Evolutionary conservation across 2,113 vertebrate species (phyloP), one percentile per base, ranked within the genome.

Genomic region (Irena cyanogastra): DNA sequence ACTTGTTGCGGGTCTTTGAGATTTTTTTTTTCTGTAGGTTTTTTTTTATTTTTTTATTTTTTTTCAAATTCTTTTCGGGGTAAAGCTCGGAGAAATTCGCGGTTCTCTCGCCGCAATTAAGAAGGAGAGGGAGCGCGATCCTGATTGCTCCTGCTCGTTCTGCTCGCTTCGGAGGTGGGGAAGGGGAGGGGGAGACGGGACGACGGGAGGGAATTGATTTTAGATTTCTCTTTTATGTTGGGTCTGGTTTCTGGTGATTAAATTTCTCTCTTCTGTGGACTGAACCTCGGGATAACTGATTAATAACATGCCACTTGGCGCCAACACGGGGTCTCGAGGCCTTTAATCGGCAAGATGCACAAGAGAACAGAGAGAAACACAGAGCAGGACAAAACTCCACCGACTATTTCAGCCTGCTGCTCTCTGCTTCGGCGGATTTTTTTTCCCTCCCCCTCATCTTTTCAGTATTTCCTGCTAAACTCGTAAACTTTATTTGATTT

Each of bases 401-500:
- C 77, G 17, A 84, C 93, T 77, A 14, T 66, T 90, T 57, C 42
- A 69, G 90, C 90, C 93, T n/a, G 94, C 92, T 95, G 93, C 74
- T 93, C 88, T 85, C 83, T 78, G 82, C 84, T 52, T 87, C 50
- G 50, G 63, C 16, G 35, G 83, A 69, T 23, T 66, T 68, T 72
- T 81, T 49, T 47, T 59, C 68, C 69, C 59, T 50, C 44, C 63
- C 52, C 65, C 93, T 79, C 93, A 94, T 97, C 93, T 96, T 95
- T 94, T 93, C 96, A 96, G 96, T 97, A 95, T 97, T 98, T 98
- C 97, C 97, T 97, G 97, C 96, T 97, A 92, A 96, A 97, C 97
- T 97, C 97, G 97, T 98, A 97, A 97, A 97, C 96, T 95, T 96
- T 94, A 97, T 97, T 96, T 97, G 96, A 97, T 98, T 98, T 97